Evolutionary conservation across 37 sponge, comb jelly and placozoan species (phyloP).

Genomic region (Theonella swinhoei): DNA sequence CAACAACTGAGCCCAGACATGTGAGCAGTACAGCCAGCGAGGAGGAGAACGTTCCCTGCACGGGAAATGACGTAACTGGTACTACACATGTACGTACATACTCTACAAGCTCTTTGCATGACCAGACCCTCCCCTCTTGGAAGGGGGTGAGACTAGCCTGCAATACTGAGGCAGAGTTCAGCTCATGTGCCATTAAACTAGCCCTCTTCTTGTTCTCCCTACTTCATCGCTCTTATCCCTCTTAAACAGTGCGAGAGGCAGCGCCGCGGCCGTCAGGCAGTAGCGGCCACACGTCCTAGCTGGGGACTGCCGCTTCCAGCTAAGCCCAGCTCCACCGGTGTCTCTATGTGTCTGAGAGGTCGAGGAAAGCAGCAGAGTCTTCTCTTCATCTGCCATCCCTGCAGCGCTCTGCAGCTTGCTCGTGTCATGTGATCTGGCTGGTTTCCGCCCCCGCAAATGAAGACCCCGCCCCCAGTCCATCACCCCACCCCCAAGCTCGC

Average conservation of each 20-base stretch:
- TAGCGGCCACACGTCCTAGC: neutral
- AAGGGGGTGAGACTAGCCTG: too few relatives aligned
- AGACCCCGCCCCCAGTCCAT: too few relatives aligned
- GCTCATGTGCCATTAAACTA: too few relatives aligned
- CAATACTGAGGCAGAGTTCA: too few relatives aligned
- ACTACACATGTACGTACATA: too few relatives aligned
- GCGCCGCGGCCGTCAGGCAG: neutral
- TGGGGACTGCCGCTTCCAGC: neutral
- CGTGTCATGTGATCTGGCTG: too few relatives aligned
- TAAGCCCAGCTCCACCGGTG: neutral
- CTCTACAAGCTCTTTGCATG: too few relatives aligned
- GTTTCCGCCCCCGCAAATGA: too few relatives aligned
- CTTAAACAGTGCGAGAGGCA: neutral
- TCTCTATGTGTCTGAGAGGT: neutral
- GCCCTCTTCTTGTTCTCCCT: too few relatives aligned
- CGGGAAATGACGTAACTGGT: too few relatives aligned
- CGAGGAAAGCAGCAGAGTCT: neutral
- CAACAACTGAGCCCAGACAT: constrained; percentile 80
- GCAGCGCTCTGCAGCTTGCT: neutral
- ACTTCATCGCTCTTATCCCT: neutral
- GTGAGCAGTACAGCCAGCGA: constrained; percentile 67
- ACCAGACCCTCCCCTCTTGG: too few relatives aligned
- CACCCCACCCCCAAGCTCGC: neutral
- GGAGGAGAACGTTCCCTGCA: constrained; percentile 70
- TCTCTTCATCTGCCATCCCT: constrained; percentile 1